Evolutionary conservation across 2,113 vertebrate genomes (phyloP).

Genomic region (Caracal caracal): DNA sequence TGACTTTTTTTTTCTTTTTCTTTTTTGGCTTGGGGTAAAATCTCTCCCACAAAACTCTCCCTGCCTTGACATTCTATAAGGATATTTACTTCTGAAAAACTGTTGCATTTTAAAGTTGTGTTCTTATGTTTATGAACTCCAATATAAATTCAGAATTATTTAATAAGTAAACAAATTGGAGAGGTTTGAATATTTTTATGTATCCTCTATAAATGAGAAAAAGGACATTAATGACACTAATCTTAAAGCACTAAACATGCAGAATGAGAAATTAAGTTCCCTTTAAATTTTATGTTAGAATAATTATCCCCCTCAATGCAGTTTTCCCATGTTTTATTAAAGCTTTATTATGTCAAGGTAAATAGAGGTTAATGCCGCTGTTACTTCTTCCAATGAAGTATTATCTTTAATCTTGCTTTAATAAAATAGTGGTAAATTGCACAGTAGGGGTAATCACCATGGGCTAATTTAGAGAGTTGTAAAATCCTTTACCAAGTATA

Average conservation of each 20-base stretch:
- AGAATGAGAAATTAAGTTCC: constrained; percentile 87
- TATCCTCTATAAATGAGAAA: constrained; percentile 78
- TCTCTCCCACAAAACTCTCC: background rate
- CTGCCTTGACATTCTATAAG: background rate
- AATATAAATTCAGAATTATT: constrained; percentile 81
- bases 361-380: constrained; percentile 89
- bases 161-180: constrained; percentile 80
- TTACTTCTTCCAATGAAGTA: constrained; percentile 85
- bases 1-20: constrained; percentile 26
- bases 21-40: constrained; percentile 51
- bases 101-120: constrained; percentile 55
- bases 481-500: constrained; percentile 80
- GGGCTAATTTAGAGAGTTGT: constrained; percentile 85
- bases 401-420: constrained; percentile 90
- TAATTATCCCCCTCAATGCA: constrained; percentile 87
- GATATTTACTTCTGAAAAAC: constrained; percentile 65
- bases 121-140: constrained; percentile 75
- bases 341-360: constrained; percentile 89
- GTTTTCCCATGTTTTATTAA: constrained; percentile 89
- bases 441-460: constrained; percentile 84
- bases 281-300: constrained; percentile 89
- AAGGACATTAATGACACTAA: constrained; percentile 86
- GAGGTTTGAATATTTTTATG: constrained; percentile 81
- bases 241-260: constrained; percentile 85
- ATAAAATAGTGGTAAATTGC: constrained; percentile 88